Evolutionary conservation across 2,888 invertebrate genomes (phyloP).

Genomic region (Spodoptera picta): DNA sequence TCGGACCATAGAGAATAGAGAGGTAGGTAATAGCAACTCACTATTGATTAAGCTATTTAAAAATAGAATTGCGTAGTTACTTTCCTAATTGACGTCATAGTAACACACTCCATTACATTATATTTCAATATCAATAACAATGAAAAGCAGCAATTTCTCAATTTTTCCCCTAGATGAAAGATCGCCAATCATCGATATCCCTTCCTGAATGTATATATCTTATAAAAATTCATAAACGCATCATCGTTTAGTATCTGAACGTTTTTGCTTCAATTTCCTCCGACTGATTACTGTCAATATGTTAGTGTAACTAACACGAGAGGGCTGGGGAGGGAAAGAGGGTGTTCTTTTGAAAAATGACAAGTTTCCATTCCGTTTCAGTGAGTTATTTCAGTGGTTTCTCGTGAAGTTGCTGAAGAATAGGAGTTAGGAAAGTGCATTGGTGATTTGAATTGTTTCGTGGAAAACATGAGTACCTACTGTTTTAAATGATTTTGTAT

Average conservation of each 20-base stretch:
- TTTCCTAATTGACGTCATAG: too few relatives aligned
- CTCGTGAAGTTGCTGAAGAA: constrained; percentile 26
- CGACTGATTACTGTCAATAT: constrained; percentile 52
- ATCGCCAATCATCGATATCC: constrained; percentile 8
- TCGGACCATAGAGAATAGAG: too few relatives aligned
- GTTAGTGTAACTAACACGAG: constrained; percentile 47
- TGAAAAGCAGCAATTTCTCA: too few relatives aligned
- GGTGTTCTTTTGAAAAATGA: constrained; percentile 51
- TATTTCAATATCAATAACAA: too few relatives aligned
- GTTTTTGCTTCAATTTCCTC: constrained; percentile 44
- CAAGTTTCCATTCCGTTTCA: constrained; percentile 53
- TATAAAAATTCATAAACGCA: constrained; percentile 39
- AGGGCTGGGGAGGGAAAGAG: constrained; percentile 10
- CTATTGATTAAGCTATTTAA: too few relatives aligned
- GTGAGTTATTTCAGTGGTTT: constrained; percentile 42
- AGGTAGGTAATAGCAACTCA: too few relatives aligned
- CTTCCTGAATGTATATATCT: constrained; percentile 18
- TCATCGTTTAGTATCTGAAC: constrained; percentile 17
- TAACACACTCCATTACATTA: too few relatives aligned
- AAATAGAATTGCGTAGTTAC: too few relatives aligned
- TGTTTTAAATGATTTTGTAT: constrained; percentile 12
- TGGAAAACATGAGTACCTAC: too few relatives aligned
- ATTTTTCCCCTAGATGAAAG: neutral
- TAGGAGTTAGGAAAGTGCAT: constrained; percentile 1
- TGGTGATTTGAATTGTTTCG: neutral